Percentiles rank a stretch among this genome's conserved stretches.
phyloP scores from a whole-genome alignment of 2,113 vertebrate genomes.

The Pseudorasbora parva region DNA sequence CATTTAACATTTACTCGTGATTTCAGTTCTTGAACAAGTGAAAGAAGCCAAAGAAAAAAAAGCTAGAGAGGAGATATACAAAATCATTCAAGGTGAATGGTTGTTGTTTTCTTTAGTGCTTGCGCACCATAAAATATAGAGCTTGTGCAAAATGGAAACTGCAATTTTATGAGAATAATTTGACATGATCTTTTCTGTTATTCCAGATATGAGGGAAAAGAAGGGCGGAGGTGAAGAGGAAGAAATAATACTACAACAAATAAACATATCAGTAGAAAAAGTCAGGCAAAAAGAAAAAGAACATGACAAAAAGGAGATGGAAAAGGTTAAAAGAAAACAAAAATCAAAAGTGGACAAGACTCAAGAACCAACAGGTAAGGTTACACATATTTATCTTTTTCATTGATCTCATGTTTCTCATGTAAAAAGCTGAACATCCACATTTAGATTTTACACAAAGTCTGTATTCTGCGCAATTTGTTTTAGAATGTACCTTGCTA shows the following conservation, averaged over 20 bases:
- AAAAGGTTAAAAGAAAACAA: slow-evolving; percentile 18
- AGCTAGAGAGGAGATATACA: slow-evolving; percentile 59
- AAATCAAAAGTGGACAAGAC: slow-evolving; percentile 4
- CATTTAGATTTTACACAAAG: not conserved
- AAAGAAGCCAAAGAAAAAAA: slow-evolving; percentile 64
- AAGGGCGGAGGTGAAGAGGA: slow-evolving; percentile 16
- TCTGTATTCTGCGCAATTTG: not conserved
- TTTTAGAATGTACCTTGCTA: not conserved
- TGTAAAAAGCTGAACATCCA: not conserved
- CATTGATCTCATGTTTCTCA: not conserved
- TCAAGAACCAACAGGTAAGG: slow-evolving; percentile 39
- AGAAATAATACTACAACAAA: not conserved
- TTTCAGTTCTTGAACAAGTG: slow-evolving; percentile 65
- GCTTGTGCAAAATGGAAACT: not conserved
- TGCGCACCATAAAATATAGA: not conserved
- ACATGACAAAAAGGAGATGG: slow-evolving; percentile 16
- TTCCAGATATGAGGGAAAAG: slow-evolving; percentile 62
- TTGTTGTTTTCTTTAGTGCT: not conserved
- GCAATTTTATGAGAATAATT: not conserved
- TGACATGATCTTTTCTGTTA: slow-evolving; percentile 8
- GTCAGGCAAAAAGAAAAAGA: slow-evolving; percentile 17
- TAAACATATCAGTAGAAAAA: slow-evolving; percentile 16
- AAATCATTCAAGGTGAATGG: slow-evolving; percentile 63
- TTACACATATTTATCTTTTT: not conserved
- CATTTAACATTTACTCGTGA: slow-evolving; percentile 29